These are phyloP conservation scores for Dryocosmus kuriphilus DNA, from an alignment of 2,888 invertebrate genomes.

Conservation along the genomic window DNA sequence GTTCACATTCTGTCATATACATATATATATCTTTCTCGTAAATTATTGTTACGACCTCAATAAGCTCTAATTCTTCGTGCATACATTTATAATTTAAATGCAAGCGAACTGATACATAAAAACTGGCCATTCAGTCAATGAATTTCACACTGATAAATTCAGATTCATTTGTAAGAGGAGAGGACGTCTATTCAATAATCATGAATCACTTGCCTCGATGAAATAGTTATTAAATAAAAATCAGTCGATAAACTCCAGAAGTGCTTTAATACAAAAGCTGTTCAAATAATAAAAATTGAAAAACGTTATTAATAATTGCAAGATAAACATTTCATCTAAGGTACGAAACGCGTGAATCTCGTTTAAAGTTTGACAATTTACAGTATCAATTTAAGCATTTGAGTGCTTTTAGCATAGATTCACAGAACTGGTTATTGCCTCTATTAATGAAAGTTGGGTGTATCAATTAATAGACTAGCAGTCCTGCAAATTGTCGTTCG, in stretches of 20 bases:
- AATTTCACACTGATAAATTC: not conserved
- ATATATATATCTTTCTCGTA: constrained; percentile 8
- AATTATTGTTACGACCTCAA: constrained; percentile 17
- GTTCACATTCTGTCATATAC: constrained; percentile 4
- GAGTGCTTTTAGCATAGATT: constrained; percentile 23
- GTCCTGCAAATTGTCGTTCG: constrained; percentile 12
- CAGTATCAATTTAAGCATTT: constrained; percentile 13
- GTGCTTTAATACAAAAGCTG: not conserved
- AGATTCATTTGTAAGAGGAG: not conserved
- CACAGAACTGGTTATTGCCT: constrained; percentile 32
- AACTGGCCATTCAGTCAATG: not conserved
- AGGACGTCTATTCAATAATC: not conserved
- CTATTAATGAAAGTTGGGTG: constrained; percentile 31
- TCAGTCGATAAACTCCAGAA: not conserved
- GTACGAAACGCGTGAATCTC: not conserved
- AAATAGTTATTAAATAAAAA: not conserved
- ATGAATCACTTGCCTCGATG: not conserved
- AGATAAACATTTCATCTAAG: not conserved
- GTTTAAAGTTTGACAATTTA: constrained; percentile 6
- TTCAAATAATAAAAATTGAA: not conserved
- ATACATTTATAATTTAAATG: constrained; percentile 6
- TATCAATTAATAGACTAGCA: constrained; percentile 4
- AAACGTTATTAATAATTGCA: not conserved
- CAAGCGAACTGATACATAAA: not conserved
- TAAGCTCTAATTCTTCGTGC: not conserved